phyloP scores from a whole-genome alignment of 2,113 vertebrate species.

The Progne subis region DNA sequence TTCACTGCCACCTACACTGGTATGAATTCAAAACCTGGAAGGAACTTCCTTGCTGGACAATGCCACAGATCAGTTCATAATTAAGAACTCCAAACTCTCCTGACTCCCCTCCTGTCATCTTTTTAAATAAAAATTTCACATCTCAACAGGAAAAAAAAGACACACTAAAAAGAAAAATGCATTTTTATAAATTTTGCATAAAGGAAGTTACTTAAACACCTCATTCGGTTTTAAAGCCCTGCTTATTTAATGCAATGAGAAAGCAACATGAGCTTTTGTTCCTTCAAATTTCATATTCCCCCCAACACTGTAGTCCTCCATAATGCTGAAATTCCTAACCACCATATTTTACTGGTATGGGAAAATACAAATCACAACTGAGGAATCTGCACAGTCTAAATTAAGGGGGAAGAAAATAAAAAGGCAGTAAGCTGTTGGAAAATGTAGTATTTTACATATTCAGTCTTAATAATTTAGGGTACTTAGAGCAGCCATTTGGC shows the following conservation, averaged over 20 bases:
- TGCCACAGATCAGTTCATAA: neutral
- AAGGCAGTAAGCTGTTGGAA: neutral
- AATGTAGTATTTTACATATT: constrained; percentile 7
- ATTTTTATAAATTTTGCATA: neutral
- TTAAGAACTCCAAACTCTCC: neutral
- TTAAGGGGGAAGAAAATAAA: neutral
- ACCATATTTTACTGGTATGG: neutral
- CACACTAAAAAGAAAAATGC: neutral
- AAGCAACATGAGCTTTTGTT: neutral
- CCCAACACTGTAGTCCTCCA: neutral
- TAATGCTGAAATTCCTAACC: neutral
- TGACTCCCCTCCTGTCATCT: neutral
- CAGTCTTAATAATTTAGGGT: neutral
- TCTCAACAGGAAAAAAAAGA: neutral
- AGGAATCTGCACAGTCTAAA: neutral
- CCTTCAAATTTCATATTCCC: neutral
- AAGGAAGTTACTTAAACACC: neutral
- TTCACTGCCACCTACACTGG: neutral
- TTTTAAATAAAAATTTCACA: neutral
- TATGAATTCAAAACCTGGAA: neutral
- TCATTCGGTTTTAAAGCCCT: neutral
- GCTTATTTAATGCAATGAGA: neutral
- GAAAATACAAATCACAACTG: neutral
- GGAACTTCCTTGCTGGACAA: neutral
- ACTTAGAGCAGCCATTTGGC: neutral